Evolutionary conservation across 2,888 invertebrate genomes (phyloP).

Genomic region (Hydriomena furcata): DNA sequence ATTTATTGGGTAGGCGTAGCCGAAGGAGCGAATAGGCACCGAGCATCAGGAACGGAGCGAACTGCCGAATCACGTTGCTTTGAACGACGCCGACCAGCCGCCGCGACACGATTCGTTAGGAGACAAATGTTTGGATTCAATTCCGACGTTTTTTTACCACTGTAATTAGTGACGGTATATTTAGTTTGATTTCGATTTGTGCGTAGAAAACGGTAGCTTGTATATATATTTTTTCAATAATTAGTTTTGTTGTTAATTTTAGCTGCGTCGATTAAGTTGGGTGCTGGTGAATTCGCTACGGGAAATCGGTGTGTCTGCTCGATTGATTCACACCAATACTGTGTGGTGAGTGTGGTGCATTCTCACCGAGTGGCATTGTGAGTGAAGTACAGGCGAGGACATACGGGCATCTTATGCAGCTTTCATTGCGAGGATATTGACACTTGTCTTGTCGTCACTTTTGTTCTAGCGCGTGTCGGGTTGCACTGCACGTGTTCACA

Average conservation of each 20-base stretch:
- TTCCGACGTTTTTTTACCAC: conserved; percentile 70
- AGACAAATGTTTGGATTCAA: conserved; percentile 83
- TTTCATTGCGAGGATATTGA: conserved; percentile 73
- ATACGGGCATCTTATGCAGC: conserved; percentile 78
- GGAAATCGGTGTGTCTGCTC: conserved; percentile 31
- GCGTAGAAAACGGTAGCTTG: conserved; percentile 60
- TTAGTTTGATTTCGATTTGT: conserved; percentile 65
- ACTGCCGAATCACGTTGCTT: conserved; percentile 81
- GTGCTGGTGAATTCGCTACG: conserved; percentile 39
- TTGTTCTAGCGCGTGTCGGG: conserved; percentile 73
- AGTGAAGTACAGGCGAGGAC: conserved; percentile 65
- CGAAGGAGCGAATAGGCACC: conserved; percentile 80
- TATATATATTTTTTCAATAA: conserved; percentile 56
- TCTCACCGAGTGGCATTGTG: conserved; percentile 73
- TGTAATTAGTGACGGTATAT: conserved; percentile 76
- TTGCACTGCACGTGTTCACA: conserved; percentile 70
- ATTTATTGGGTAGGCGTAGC: conserved; percentile 83
- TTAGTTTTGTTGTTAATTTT: conserved; percentile 68
- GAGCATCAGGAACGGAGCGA: conserved; percentile 75
- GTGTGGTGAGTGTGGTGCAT: conserved; percentile 39
- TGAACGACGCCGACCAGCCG: conserved; percentile 61
- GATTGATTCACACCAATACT: conserved; percentile 19
- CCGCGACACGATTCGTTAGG: conserved; percentile 81
- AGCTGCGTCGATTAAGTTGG: conserved; percentile 47
- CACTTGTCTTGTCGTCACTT: conserved; percentile 72